Evolutionary conservation across 2,797 vertebrate species (phyloP), one percentile per base, ranked within the genome.

Genomic region (Spea hammondii): DNA sequence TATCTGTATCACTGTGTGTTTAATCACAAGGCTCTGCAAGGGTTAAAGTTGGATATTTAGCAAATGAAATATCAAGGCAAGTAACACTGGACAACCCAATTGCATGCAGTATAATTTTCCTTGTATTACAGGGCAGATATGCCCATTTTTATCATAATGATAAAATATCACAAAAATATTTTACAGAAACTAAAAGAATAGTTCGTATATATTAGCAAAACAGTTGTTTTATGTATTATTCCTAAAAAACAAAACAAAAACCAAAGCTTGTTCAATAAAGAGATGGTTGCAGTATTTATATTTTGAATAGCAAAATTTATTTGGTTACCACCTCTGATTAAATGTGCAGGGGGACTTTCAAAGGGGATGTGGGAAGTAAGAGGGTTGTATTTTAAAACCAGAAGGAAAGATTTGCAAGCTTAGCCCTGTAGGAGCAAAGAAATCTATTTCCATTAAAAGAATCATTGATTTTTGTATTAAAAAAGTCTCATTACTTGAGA

Each of bases 361-460:
- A 75, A 70, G 70, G 70, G 47, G 50, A 7, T 60, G 62, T 49
- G 62, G 14, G 54, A 55, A 76, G 74, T 68, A 70, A 71, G 48
- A 77, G 57, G 73, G 75, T 68, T 66, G 64, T 77, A 78, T 82
- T 77, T 78, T 82, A 82, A 82, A 77, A 74, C 65, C 72, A 83
- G 84, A 46, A 65, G 77, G 88, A 90, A 91, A 89, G 88, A 90
- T 88, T 85, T 85, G 86, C 89, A 85, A 79, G 11, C 85, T 86
- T 87, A 86, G 85, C 88, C 86, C 89, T 90, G 86, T 85, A 89
- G 88, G 89, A 91, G 86, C 86, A 74, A 84, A 86, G 83, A 87
- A 89, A 92, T 92, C 88, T 91, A 89, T 93, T 92, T 93, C 91
- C 91, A 89, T 92, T 93, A 91, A 87, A 91, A 89, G 88, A 90